These are phyloP conservation scores for Xiphophorus hellerii DNA, from an alignment of 2,113 vertebrate species.

Conservation along the genomic window DNA sequence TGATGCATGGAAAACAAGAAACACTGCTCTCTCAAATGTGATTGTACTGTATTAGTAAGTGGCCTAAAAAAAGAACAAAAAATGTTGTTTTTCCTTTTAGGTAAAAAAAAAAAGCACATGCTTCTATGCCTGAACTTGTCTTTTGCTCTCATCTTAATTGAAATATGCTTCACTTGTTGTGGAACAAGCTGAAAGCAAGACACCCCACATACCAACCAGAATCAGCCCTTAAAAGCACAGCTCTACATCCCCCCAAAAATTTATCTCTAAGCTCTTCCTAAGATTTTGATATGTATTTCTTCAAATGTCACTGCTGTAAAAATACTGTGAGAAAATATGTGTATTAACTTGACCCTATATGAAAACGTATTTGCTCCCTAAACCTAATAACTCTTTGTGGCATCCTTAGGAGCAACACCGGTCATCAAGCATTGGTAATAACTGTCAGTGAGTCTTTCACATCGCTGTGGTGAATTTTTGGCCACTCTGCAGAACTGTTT, in stretches of 20 bases:
- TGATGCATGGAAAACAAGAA: conserved; percentile 1
- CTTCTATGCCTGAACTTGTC: background rate
- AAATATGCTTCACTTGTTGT: background rate
- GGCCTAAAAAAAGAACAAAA: background rate
- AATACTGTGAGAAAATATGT: background rate
- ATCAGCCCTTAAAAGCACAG: background rate
- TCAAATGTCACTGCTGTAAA: background rate
- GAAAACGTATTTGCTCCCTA: too few species aligned
- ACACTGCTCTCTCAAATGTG: background rate
- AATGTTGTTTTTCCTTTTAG: background rate
- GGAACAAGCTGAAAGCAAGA: too few species aligned
- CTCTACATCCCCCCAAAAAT: too few species aligned
- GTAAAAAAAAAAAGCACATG: background rate
- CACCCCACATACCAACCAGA: background rate
- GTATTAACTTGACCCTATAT: too few species aligned
- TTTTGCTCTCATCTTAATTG: background rate
- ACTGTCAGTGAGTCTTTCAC: too few species aligned
- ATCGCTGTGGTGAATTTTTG: too few species aligned
- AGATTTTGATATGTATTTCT: background rate
- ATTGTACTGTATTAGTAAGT: background rate
- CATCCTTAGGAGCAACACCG: too few species aligned
- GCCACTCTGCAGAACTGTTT: too few species aligned
- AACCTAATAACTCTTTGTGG: too few species aligned
- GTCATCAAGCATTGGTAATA: too few species aligned
- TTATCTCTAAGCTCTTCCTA: background rate